A percentile compares a stretch with the other conserved stretches of the same genome.
phyloP scores from a whole-genome alignment of 2,888 invertebrate species.

The Diarsia mendica region DNA sequence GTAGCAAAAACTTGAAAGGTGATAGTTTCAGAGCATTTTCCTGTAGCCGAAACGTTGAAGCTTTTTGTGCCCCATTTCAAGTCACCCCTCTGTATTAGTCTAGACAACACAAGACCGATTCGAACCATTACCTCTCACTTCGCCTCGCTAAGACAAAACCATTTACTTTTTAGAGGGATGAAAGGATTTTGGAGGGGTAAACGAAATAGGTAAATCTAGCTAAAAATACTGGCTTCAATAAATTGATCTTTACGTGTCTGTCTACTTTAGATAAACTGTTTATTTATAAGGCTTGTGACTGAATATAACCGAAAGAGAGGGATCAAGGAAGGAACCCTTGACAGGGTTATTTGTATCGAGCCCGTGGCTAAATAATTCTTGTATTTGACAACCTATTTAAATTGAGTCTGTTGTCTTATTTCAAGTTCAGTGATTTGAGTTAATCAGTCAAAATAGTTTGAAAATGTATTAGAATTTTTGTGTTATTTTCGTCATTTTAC shows the following conservation, averaged over 20 bases:
- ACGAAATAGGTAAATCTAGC: background rate
- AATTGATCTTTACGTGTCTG: background rate
- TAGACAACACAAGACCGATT: conserved; percentile 36
- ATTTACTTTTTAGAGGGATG: conserved; percentile 15
- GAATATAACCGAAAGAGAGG: background rate
- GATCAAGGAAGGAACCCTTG: background rate
- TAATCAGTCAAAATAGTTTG: background rate
- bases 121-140: conserved; percentile 44
- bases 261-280: conserved; percentile 3
- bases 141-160: conserved; percentile 17
- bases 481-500: no score
- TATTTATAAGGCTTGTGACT: background rate
- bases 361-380: background rate
- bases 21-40: background rate
- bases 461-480: background rate
- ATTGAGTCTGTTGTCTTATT: background rate
- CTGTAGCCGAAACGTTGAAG: background rate
- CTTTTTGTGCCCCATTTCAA: background rate
- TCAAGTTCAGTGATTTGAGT: background rate
- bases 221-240: background rate
- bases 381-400: background rate
- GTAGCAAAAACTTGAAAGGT: background rate
- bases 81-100: conserved; percentile 19
- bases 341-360: no score
- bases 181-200: background rate